Conservation (phyloP, 1,140 invertebrate genomes). For the Himalopsyche phryganea region DNA sequence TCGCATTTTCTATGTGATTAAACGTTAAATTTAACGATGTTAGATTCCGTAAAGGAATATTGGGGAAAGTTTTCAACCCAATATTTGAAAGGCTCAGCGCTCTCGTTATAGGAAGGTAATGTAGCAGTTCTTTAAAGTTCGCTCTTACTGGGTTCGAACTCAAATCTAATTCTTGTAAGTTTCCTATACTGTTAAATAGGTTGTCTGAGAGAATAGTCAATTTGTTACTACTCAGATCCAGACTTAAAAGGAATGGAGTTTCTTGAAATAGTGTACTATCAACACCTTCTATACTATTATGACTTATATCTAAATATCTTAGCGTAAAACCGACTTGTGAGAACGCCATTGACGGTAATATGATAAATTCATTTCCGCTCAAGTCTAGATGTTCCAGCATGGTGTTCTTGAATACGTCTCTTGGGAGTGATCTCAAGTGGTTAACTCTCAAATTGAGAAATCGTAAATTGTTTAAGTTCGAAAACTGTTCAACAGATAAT, state of each 20-base stretch:
- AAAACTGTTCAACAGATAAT: conserved; percentile 77
- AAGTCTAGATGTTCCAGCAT: conserved; percentile 77
- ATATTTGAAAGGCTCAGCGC: conserved; percentile 71
- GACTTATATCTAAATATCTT: conserved; percentile 70
- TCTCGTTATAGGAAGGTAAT: conserved; percentile 77
- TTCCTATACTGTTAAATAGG: conserved; percentile 78
- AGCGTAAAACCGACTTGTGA: conserved; percentile 72
- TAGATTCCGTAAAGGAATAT: conserved; percentile 67
- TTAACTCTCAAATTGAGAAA: conserved; percentile 75
- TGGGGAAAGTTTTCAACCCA: conserved; percentile 69
- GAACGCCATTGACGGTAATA: conserved; percentile 68
- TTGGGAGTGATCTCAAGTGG: conserved; percentile 68
- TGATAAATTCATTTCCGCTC: conserved; percentile 72
- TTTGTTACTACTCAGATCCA: conserved; percentile 77
- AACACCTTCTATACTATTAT: conserved; percentile 81
- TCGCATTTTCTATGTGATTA: conserved; percentile 64
- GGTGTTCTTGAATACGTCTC: conserved; percentile 78
- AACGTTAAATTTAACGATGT: conserved; percentile 72
- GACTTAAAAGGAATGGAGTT: conserved; percentile 71
- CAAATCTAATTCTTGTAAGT: conserved; percentile 73
- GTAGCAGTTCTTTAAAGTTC: conserved; percentile 87
- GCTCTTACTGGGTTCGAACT: conserved; percentile 76
- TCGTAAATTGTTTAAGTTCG: conserved; percentile 69
- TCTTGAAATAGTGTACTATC: conserved; percentile 84
- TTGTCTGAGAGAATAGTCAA: conserved; percentile 84